Base-by-base conservation (phyloP, 2,113 vertebrate species). In the Amia ocellicauda region DNA sequence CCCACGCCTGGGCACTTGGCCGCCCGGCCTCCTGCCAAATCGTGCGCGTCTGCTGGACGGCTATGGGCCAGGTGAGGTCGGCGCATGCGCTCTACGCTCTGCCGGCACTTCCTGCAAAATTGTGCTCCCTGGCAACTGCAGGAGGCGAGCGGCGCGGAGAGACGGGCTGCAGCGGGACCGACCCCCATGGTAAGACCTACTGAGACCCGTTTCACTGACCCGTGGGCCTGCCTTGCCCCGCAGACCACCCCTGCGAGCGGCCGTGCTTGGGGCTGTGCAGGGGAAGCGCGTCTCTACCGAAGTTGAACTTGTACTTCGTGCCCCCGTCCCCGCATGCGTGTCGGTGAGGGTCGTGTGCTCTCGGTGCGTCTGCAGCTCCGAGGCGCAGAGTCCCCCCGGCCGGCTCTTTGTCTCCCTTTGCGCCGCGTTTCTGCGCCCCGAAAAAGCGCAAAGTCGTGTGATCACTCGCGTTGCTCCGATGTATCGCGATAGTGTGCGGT, bases 101-200 rank as follows among this genome's bases (percentile, higher is more conserved):
- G 29, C 19, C 49, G 10, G 19, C 28, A 78, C 83, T 85, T 89
- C 87, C 85, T 87, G 87, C 84, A 24, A 83, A 83, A 86, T 79
- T 82, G 82, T 83, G 80, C 20, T 82, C 83, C 83, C 70, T 85
- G 78, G 86, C 86, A 84, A 85, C 84, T 85, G 76, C 84, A 77
- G 80, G 80, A 81, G 82, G 59, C 51, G 62, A 63, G 53, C 23
- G 24, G 28, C 56, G 80, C 69, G 78, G 75, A 71, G 26, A 43
- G 63, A 50, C 64, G 53, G 70, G 57, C 57, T 67, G 64, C 59
- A 53, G 36, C 2, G 13, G 60, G 61, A 0, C n/a, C 51, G 55
- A 59, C 58, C 57, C 81, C 69, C 69, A 87, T 87, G 85, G 85
- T 87, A 78, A 85, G 85, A n/a, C 27, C 14, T 57, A 26, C 19